phyloP scores from a whole-genome alignment of 2,797 vertebrate species.

The Syndactyla subalaris region DNA sequence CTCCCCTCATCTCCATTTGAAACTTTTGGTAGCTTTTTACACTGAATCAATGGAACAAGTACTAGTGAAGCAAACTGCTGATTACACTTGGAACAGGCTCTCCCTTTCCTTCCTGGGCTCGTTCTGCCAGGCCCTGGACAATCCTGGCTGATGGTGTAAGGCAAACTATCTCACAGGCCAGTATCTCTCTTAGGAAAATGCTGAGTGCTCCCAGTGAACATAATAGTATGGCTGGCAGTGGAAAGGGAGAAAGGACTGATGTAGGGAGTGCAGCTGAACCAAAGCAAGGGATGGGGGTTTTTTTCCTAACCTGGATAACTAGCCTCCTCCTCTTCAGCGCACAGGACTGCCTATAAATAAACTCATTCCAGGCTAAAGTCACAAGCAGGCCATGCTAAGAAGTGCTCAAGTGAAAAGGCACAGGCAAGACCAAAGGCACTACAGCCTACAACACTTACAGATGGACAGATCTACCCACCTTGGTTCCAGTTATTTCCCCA shows the following conservation, averaged over 20 bases:
- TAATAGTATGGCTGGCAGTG: fast-evolving
- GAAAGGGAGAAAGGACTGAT: background rate
- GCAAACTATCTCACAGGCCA: background rate
- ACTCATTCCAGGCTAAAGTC: background rate
- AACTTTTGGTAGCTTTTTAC: background rate
- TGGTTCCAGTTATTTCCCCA: background rate
- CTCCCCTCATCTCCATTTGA: background rate
- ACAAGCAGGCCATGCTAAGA: background rate
- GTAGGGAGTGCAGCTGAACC: background rate
- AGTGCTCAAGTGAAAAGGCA: background rate
- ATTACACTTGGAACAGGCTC: background rate
- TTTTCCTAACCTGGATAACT: background rate
- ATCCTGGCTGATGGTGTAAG: background rate
- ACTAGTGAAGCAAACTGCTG: background rate
- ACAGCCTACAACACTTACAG: background rate
- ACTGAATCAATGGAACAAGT: background rate
- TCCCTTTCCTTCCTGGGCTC: background rate
- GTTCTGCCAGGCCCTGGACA: background rate
- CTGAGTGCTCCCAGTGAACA: fast-evolving
- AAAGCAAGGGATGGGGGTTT: background rate
- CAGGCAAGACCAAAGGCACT: background rate
- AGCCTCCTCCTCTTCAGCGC: background rate
- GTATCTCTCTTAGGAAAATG: fast-evolving
- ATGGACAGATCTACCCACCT: background rate
- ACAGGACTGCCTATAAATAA: background rate